These are phyloP conservation scores for Xylocopa sonorina DNA, from an alignment of 1,140 invertebrate species.

Conservation along the genomic window DNA sequence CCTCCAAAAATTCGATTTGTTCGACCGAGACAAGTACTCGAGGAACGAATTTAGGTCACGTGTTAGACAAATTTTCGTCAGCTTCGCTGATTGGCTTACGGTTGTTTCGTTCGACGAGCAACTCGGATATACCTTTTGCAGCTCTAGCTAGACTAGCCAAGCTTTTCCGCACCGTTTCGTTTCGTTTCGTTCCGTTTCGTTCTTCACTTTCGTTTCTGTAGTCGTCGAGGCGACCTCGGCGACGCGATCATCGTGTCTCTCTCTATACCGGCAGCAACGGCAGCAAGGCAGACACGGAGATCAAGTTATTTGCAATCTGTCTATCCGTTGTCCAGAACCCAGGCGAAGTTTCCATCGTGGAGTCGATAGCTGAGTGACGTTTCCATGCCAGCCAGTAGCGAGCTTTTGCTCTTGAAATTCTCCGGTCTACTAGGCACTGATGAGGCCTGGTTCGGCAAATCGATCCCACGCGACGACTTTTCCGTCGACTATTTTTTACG, in stretches of 20 bases:
- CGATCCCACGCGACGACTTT: conserved; percentile 21
- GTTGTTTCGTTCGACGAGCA: conserved; percentile 47
- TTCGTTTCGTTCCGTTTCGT: not conserved
- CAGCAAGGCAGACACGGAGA: conserved; percentile 4
- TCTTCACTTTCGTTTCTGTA: conserved; percentile 3
- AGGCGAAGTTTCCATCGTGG: conserved; percentile 67
- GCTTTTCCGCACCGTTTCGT: not conserved
- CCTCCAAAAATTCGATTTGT: conserved; percentile 33
- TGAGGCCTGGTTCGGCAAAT: conserved; percentile 27
- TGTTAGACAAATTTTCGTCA: conserved; percentile 45
- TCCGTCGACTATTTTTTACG: not conserved
- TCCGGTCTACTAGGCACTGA: conserved; percentile 47
- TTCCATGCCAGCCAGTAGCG: conserved; percentile 80
- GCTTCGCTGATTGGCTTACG: conserved; percentile 36
- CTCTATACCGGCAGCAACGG: conserved; percentile 9
- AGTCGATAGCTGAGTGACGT: conserved; percentile 81
- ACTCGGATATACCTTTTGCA: conserved; percentile 22
- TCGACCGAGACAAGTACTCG: not conserved
- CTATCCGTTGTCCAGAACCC: conserved; percentile 44
- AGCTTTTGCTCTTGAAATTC: conserved; percentile 77
- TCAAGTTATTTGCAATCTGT: conserved; percentile 58
- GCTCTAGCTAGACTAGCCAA: not conserved
- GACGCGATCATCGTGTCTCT: not conserved
- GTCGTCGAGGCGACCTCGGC: not conserved
- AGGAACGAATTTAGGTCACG: not conserved